Evolutionary conservation across 1,140 invertebrate species (phyloP).

Genomic region (Popillia japonica): DNA sequence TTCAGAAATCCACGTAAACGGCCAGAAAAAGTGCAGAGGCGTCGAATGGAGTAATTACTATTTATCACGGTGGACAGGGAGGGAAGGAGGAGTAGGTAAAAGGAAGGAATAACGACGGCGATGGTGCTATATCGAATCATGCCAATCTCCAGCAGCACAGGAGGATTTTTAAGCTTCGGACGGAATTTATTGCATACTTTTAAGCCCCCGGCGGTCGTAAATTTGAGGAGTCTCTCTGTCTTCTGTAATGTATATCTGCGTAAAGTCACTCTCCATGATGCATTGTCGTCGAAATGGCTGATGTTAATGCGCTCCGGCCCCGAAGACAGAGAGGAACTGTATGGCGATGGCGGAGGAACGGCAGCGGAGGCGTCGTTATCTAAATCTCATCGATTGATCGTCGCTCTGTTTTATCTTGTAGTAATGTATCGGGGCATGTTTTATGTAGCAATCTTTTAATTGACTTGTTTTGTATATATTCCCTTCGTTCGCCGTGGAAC

Average conservation of each 20-base stretch:
- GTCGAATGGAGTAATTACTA: slow-evolving; percentile 51
- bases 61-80: slow-evolving; percentile 49
- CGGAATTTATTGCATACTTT: slow-evolving; percentile 55
- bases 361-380: slow-evolving; percentile 40
- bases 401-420: slow-evolving; percentile 39
- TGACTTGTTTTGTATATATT: slow-evolving; percentile 31
- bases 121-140: slow-evolving; percentile 53
- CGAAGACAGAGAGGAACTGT: slow-evolving; percentile 22
- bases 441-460: slow-evolving; percentile 37
- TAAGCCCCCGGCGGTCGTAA: slow-evolving; percentile 53
- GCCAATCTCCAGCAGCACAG: slow-evolving; percentile 50
- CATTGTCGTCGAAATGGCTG: slow-evolving; percentile 44
- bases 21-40: slow-evolving; percentile 29
- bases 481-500: not conserved
- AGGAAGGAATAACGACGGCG: slow-evolving; percentile 23
- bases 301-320: slow-evolving; percentile 41
- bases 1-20: slow-evolving; percentile 24
- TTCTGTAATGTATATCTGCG: slow-evolving; percentile 46
- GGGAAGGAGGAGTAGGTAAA: slow-evolving; percentile 13
- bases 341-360: not conserved
- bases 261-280: slow-evolving; percentile 49
- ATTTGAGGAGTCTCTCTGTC: slow-evolving; percentile 46
- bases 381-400: slow-evolving; percentile 41
- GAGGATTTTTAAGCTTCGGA: slow-evolving; percentile 48
- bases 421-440: slow-evolving; percentile 37